A percentile compares a stretch with the other conserved stretches of the same genome.
Evolutionary conservation across 2,797 vertebrate genomes (phyloP).

Genomic region (Danio choprae): DNA sequence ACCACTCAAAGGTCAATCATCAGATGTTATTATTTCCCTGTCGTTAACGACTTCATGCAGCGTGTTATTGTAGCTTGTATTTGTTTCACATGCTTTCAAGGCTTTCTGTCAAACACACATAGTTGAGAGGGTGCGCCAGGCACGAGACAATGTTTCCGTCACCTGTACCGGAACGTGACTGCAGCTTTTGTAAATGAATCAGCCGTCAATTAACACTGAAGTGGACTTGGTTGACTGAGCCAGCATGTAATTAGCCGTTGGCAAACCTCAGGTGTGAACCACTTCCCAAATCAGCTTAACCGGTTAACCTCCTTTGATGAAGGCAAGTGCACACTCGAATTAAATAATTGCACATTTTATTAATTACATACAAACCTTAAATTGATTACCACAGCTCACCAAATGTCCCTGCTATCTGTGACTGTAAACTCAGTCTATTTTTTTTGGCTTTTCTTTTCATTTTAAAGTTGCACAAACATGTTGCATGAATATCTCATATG

Average conservation of each 20-base stretch:
- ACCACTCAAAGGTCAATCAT: slow-evolving; percentile 29
- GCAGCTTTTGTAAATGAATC: slow-evolving; percentile 70
- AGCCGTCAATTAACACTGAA: slow-evolving; percentile 59
- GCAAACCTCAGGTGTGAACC: slow-evolving; percentile 62
- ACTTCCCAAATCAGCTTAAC: slow-evolving; percentile 48
- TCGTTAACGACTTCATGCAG: neutral
- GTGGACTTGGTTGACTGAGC: slow-evolving; percentile 50
- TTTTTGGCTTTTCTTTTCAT: neutral
- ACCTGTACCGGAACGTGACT: slow-evolving; percentile 78
- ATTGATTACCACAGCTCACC: neutral
- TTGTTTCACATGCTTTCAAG: slow-evolving; percentile 38
- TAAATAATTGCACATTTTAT: neutral
- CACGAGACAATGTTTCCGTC: slow-evolving; percentile 61
- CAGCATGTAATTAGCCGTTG: slow-evolving; percentile 60
- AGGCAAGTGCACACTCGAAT: slow-evolving; percentile 28
- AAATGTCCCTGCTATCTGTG: neutral
- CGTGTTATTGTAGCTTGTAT: neutral
- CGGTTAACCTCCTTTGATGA: slow-evolving; percentile 47
- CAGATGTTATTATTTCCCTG: slow-evolving; percentile 8
- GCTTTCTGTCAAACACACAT: slow-evolving; percentile 13
- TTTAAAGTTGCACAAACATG: neutral
- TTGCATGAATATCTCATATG: neutral
- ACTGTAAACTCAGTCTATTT: neutral
- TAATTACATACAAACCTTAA: slow-evolving; percentile 24
- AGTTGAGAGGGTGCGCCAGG: slow-evolving; percentile 50